These are phyloP conservation scores for Boulengeromyrus knoepffleri DNA, from an alignment of 2,113 vertebrate genomes.

Conservation along the genomic window DNA sequence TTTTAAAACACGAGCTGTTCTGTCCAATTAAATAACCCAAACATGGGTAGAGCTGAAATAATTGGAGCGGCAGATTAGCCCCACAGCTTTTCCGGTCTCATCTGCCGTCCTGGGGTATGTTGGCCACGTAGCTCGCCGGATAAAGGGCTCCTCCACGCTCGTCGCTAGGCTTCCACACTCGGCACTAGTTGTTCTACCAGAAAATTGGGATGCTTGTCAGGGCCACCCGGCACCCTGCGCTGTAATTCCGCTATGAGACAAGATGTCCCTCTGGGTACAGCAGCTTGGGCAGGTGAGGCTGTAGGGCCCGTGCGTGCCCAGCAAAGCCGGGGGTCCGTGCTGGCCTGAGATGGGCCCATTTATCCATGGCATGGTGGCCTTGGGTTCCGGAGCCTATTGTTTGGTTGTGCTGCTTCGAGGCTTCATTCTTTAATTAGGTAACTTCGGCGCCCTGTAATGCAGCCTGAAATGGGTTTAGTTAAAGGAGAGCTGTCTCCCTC, in stretches of 20 bases:
- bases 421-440: constrained; percentile 4
- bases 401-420: neutral
- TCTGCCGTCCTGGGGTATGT: neutral
- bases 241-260: neutral
- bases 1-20: neutral
- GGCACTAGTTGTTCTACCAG: neutral
- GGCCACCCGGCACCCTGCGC: neutral
- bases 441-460: neutral
- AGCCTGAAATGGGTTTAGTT: constrained; percentile 2
- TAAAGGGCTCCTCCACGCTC: neutral
- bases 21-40: constrained; percentile 5
- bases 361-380: neutral
- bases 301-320: neutral
- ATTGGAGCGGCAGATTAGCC: neutral
- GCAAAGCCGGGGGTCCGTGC: neutral
- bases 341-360: neutral
- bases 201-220: neutral
- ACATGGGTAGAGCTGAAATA: neutral
- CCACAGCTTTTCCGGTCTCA: neutral
- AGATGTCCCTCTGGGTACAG: neutral
- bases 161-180: neutral
- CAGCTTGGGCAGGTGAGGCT: neutral
- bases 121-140: neutral
- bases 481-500: neutral
- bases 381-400: neutral